Evolutionary conservation across 2,797 vertebrate genomes (phyloP).

Genomic region (Rhadinocentrus ornatus): DNA sequence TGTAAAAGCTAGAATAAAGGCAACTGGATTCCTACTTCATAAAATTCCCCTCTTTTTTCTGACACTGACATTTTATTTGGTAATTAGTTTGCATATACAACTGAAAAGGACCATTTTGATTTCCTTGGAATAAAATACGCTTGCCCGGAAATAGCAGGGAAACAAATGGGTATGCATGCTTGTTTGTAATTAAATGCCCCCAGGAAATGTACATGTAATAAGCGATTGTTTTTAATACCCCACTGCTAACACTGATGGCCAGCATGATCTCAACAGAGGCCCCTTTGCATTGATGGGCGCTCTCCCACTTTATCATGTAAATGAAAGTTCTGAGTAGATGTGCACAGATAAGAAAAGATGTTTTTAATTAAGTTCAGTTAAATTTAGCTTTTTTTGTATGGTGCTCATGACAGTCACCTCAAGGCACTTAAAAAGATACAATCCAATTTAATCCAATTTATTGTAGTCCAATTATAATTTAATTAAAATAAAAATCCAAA

Average conservation of each 20-base stretch:
- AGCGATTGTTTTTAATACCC: conserved; percentile 31
- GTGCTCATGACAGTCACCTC: too few relatives aligned
- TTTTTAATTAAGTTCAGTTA: too few relatives aligned
- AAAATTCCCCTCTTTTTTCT: background rate
- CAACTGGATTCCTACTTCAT: background rate
- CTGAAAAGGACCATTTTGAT: background rate
- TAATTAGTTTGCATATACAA: background rate
- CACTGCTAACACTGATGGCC: conserved; percentile 10
- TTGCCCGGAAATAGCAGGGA: conserved; percentile 1
- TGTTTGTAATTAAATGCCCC: conserved; percentile 3
- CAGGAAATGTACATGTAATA: conserved; percentile 39
- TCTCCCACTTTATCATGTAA: conserved; percentile 7
- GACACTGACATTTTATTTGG: background rate
- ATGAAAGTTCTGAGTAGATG: conserved; percentile 11
- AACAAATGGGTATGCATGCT: conserved; percentile 14
- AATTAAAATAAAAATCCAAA: too few relatives aligned
- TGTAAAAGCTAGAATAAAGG: background rate
- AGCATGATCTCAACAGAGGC: conserved; percentile 22
- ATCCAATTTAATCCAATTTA: too few relatives aligned
- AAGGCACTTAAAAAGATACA: too few relatives aligned
- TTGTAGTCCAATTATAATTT: too few relatives aligned
- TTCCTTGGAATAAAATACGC: conserved; percentile 3
- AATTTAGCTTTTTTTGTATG: too few relatives aligned
- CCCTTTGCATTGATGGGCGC: conserved; percentile 20
- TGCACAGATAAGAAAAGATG: background rate